Percentiles rank a stretch among this genome's conserved stretches.
These are phyloP conservation scores for Scaptodrosophila lebanonensis DNA, from an alignment of 1,140 invertebrate species.

Conservation along the genomic window DNA sequence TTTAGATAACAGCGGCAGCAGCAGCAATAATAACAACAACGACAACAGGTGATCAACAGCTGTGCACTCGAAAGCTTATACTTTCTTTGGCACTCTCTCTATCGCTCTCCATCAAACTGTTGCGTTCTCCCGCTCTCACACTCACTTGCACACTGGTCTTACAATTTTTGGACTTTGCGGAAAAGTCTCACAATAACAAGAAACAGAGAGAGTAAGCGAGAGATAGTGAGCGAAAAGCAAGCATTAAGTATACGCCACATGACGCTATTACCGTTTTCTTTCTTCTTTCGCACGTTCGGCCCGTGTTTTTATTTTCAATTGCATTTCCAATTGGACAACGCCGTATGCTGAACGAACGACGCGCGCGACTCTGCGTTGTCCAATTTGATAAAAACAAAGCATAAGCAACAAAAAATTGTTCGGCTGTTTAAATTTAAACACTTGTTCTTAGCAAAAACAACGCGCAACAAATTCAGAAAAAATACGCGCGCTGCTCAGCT, in stretches of 20 bases:
- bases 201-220: too few species aligned
- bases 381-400: constrained; percentile 13
- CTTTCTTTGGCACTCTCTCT: too few species aligned
- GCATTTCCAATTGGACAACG: constrained; percentile 60
- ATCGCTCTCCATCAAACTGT: neutral
- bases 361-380: constrained; percentile 36
- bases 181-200: constrained; percentile 43
- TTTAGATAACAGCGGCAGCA: neutral
- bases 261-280: constrained; percentile 32
- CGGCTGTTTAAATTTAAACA: neutral
- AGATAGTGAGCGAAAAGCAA: too few species aligned
- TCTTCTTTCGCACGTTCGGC: constrained; percentile 57
- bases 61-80: constrained; percentile 31
- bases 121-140: neutral
- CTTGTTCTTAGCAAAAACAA: constrained; percentile 2
- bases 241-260: constrained; percentile 62
- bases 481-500: too few species aligned
- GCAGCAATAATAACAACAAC: too few species aligned
- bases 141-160: constrained; percentile 18
- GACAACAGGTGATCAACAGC: constrained; percentile 55
- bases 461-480: neutral
- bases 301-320: constrained; percentile 64
- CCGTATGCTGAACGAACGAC: constrained; percentile 29
- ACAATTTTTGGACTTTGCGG: constrained; percentile 57
- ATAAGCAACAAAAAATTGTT: neutral